Evolutionary conservation across 2,113 vertebrate species (phyloP), one percentile per base, ranked within the genome.

Genomic region (Brachypodius melanocephalos): DNA sequence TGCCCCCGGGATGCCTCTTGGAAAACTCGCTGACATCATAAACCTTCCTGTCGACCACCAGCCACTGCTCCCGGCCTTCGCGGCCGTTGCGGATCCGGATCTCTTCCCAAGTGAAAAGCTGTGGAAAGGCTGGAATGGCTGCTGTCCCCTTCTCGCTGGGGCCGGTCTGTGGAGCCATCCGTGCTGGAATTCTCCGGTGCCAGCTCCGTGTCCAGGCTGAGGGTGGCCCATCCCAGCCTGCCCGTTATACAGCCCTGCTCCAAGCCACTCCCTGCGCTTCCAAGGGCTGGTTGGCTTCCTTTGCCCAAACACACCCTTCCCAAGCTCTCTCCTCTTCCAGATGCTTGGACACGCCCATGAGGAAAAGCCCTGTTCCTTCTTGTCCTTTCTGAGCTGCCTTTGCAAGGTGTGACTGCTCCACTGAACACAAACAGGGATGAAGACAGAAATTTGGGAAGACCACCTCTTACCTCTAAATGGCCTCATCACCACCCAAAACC

Each of bases 31-130:
- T 97, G 93, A 98, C 73, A 76, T 98, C 88, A 11, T 98, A 98
- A 78, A 98, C 98, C 34, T 98, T 98, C 76, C 98, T 97, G 73
- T 98, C 94, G 2, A 98, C 95, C 79, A 98, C 98, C 19, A 98
- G 94, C 98, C 98, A 98, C 24, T 92, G 95, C 77, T 97, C 87
- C 79, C 7, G 61, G 17, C 74, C 63, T 10, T 67, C 78, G 0
- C 2, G 73, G 9, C 97, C 96, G 0, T 94, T 45, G 75, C 1
- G 95, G 58, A 10, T 38, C 40, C 43, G 22, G 71, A 97, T 48
- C 36, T 97, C 97, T 11, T 97, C 97, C 97, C 97, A 97, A 1
- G 97, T 97, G 91, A 95, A 92, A 14, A 92, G 83, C 62, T 25
- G 85, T 0, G 7, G 69, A 10, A 95, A 77, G 16, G 75, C 46